Percentiles rank a stretch among this genome's conserved stretches.
Conservation (phyloP, 2,797 vertebrate species). For the Rhodeus uyekii region DNA sequence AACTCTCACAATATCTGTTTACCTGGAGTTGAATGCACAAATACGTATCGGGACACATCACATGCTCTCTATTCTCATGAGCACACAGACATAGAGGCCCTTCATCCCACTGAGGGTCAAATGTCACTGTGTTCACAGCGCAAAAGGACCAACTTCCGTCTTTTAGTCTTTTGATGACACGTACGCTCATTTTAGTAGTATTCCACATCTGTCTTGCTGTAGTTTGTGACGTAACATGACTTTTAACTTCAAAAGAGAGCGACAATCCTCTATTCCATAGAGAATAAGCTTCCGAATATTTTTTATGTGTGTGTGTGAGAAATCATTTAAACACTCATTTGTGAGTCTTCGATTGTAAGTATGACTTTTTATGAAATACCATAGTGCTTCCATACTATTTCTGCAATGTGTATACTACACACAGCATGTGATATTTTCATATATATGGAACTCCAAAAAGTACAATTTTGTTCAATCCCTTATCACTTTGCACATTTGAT, state of each 20-base stretch:
- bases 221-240: background rate
- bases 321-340: background rate
- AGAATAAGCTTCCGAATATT: background rate
- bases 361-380: background rate
- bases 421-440: background rate
- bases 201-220: background rate
- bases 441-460: no score
- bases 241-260: background rate
- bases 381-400: background rate
- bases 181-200: conserved; percentile 30
- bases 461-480: no score
- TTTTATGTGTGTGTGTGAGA: background rate
- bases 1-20: conserved; percentile 42
- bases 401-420: background rate
- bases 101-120: conserved; percentile 69
- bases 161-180: background rate
- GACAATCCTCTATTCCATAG: background rate
- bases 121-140: conserved; percentile 77
- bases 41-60: conserved; percentile 28
- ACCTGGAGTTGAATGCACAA: conserved; percentile 67
- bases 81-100: conserved; percentile 58
- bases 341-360: background rate
- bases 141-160: conserved; percentile 56
- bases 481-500: no score
- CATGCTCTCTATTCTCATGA: conserved; percentile 68